Percentiles rank a stretch among this genome's conserved stretches.
Evolutionary conservation across 2,888 invertebrate species (phyloP).

Genomic region (Coelopa pilipes): DNA sequence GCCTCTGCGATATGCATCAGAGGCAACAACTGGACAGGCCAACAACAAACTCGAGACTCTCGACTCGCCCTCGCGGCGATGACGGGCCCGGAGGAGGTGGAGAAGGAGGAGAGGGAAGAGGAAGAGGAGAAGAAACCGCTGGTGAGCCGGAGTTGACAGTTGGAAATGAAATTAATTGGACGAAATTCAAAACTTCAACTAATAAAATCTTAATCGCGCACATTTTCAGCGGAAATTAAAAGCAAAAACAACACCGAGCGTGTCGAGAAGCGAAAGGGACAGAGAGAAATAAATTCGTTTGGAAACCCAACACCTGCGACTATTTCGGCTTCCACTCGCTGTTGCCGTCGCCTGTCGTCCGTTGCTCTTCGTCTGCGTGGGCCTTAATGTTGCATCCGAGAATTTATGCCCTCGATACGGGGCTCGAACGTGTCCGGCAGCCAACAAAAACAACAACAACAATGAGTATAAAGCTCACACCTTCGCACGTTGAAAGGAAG

Average conservation of each 20-base stretch:
- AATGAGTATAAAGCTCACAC: background rate
- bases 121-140: too few species aligned
- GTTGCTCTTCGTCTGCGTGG: background rate
- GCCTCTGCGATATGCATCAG: background rate
- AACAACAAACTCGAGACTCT: background rate
- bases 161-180: constrained; percentile 32
- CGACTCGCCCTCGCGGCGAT: too few species aligned
- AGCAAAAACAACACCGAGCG: background rate
- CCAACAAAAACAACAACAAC: background rate
- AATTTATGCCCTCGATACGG: constrained; percentile 8
- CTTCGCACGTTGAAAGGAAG: background rate
- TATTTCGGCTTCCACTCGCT: background rate
- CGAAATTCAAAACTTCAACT: constrained; percentile 34
- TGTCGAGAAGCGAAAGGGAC: background rate
- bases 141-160: background rate
- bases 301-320: constrained; percentile 16
- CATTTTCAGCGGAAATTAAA: constrained; percentile 7
- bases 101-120: background rate
- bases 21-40: background rate
- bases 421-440: background rate
- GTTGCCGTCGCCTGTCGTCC: too few species aligned
- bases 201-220: constrained; percentile 37
- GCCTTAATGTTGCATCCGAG: background rate
- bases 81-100: too few species aligned
- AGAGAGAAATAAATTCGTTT: constrained; percentile 6